Conservation (phyloP, 2,113 vertebrate genomes). For the Pelecanus crispus region DNA sequence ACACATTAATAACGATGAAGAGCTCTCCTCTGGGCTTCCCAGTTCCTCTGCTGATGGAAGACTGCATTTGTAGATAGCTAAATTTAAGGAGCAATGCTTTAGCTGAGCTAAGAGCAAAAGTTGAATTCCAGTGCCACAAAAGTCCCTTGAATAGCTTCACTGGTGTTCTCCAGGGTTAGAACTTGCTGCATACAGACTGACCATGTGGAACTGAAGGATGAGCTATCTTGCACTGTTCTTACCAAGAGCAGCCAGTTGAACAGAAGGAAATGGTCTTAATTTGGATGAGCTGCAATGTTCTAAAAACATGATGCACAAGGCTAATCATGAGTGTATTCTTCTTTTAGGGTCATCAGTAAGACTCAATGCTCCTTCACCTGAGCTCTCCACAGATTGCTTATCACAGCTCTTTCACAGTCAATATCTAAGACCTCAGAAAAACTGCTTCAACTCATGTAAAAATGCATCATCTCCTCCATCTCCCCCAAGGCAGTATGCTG, state of each 20-base stretch:
- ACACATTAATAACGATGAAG: not conserved
- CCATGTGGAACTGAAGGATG: not conserved
- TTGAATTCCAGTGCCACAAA: not conserved
- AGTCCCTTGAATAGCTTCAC: accelerated
- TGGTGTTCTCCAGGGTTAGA: not conserved
- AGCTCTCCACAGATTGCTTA: not conserved
- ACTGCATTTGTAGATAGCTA: not conserved
- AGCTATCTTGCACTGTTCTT: not conserved
- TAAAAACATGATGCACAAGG: not conserved
- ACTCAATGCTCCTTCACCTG: not conserved
- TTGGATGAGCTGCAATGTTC: not conserved
- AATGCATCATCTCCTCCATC: not conserved
- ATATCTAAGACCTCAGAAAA: not conserved
- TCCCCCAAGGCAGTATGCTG: not conserved
- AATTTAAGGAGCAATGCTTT: not conserved
- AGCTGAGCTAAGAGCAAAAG: not conserved
- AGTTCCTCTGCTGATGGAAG: not conserved
- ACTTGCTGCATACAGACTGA: not conserved
- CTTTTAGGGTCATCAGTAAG: not conserved
- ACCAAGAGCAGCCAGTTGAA: not conserved
- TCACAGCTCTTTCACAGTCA: not conserved
- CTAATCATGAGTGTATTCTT: not conserved
- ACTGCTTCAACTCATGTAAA: not conserved
- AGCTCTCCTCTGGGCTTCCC: not conserved
- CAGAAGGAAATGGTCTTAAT: not conserved